These are phyloP conservation scores for Salvator merianae DNA, from an alignment of 2,113 vertebrate genomes.

Conservation along the genomic window DNA sequence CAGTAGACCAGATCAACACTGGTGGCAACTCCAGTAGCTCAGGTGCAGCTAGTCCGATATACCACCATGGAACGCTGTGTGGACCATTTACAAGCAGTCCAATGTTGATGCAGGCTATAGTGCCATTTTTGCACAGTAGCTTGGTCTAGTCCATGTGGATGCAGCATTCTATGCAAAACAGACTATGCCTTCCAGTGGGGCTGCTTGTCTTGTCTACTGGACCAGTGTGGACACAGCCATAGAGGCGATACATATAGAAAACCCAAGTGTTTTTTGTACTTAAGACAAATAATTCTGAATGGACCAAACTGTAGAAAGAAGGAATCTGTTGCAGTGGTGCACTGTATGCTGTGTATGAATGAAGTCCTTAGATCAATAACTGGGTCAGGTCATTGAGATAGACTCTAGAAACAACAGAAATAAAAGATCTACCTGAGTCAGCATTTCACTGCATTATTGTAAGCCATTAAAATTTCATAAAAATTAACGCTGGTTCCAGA, in stretches of 20 bases:
- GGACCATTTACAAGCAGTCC: no score
- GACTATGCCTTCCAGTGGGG: no score
- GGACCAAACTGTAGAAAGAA: neutral
- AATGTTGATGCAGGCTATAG: no score
- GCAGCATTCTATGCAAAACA: no score
- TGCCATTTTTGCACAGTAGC: no score
- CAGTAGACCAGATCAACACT: no score
- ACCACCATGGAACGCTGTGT: no score
- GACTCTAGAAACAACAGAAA: neutral
- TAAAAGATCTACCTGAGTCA: neutral
- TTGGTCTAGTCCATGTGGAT: no score
- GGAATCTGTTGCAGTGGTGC: neutral
- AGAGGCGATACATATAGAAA: neutral
- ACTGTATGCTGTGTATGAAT: no score
- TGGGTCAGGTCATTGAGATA: neutral
- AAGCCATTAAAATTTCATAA: neutral
- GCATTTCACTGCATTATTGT: neutral
- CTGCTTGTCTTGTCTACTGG: no score
- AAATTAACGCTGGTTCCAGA: neutral
- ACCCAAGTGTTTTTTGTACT: neutral
- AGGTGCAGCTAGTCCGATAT: no score
- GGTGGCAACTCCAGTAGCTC: no score
- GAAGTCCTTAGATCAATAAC: neutral
- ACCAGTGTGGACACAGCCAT: neutral
- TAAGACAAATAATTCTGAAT: neutral